Percentiles rank a stretch among this genome's conserved stretches.
Conservation (phyloP, 2,113 vertebrate genomes). For the Ceuthmochares aereus region DNA sequence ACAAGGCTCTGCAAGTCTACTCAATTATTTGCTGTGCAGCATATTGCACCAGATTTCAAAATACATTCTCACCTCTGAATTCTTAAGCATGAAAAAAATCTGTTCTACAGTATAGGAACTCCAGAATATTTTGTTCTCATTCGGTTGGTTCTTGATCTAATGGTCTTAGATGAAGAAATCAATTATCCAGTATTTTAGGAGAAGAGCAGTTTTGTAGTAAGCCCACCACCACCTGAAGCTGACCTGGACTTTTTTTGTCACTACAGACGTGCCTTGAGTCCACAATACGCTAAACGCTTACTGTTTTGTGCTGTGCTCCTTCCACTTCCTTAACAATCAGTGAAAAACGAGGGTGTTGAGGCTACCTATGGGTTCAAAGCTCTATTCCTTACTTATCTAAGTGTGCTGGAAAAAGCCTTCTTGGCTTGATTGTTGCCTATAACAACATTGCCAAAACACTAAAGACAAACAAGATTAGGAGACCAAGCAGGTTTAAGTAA, state of each 20-base stretch:
- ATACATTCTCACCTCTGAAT: background rate
- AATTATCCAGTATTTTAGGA: background rate
- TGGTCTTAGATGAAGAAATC: background rate
- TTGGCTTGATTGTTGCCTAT: background rate
- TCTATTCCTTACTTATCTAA: background rate
- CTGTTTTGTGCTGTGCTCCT: background rate
- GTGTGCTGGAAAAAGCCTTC: background rate
- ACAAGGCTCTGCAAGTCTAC: background rate
- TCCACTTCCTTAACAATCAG: background rate
- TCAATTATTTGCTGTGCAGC: background rate
- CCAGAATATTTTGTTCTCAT: background rate
- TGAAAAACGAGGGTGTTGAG: background rate
- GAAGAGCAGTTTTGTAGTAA: background rate
- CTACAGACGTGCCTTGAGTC: background rate
- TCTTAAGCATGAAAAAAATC: background rate
- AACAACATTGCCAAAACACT: background rate
- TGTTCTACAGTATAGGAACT: background rate
- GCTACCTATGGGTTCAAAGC: background rate
- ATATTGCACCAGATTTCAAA: background rate
- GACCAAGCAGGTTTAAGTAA: slow-evolving; percentile 62
- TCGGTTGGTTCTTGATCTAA: background rate
- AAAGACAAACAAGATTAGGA: slow-evolving; percentile 27
- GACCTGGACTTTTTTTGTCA: background rate
- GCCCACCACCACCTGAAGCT: background rate
- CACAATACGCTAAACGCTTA: background rate